Base-by-base conservation (phyloP, 2,797 vertebrate genomes). In the Hafferia zeledoni region DNA sequence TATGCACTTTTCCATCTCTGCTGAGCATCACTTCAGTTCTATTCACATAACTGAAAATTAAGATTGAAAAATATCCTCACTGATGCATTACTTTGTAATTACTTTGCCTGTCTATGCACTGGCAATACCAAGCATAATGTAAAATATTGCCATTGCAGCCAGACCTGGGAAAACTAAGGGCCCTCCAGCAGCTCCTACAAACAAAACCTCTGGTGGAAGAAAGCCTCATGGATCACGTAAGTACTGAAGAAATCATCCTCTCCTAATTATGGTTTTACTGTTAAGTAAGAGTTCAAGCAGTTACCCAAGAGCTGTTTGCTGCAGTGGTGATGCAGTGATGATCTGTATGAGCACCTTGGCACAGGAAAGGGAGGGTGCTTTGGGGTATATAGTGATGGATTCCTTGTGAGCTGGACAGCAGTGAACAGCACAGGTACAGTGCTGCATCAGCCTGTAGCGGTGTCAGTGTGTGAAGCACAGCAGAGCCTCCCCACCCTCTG, bases 71-170 rank as follows among this genome's bases (percentile, higher is more conserved):
- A 59, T 24, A 6, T 68, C 49, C 59, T 94, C 19, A 10, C 15
- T 90, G 28, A 30, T 52, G 31, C 17, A 13, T 72, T 74, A 10
- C 15, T 89, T 44, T 80, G 41, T n/a, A 44, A 44, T n/a, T 44
- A 46, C 43, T 46, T 23, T 46, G 43, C 31, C 5, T 33, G n/a
- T 25, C 63, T 25, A 25, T 65, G 43, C 74, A 37, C 37, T 88
- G 70, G 25, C 24, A 69, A n/a, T 82, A 84, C 69, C 83, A 67
- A 81, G 27, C 9, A 7, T 91, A 76, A 94, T 6, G 39, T 76
- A 61, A 93, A 91, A 63, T 76, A 67, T 52, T 7, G 10, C 28
- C 10, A 22, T 95, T 96, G 61, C 97, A 97, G 96, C 8, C 55
- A 90, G 39, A 43, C 6, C 5, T 41, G 50, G 5, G 49, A 97